Evolutionary conservation across 2,888 invertebrate species (phyloP), one percentile per base, ranked within the genome.

Genomic region (Strigamia transsilvanica): DNA sequence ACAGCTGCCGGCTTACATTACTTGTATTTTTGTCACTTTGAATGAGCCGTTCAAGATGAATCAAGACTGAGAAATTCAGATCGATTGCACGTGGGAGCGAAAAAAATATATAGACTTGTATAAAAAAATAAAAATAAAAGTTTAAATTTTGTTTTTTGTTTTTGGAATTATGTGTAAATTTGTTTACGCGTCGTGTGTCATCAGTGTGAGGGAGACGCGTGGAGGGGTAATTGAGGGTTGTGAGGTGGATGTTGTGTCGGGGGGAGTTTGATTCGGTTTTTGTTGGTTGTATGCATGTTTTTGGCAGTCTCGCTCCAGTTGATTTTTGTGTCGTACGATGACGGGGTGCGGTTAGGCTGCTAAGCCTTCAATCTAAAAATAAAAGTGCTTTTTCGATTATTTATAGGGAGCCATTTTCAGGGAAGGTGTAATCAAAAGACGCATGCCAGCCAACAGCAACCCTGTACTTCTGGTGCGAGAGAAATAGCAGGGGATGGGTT

Each of bases 291-390:
- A 66, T 66, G 61, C 61, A 66, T n/a, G 10, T 66, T 66, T 66
- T 66, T 66, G 61, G 21, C 21, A 23, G 61, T 66, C 21, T 66
- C 61, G 61, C 61, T 66, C 18, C 10, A 21, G 9, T 66, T 66
- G 61, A 66, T 66, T 66, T 66, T 66, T 66, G 61, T 66, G 61
- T 66, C 61, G 18, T 66, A 23, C 23, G 61, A 66, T 66, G 61
- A 66, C 18, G 61, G 61, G 46, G 46, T 46, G 46, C 23, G 23
- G 61, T 23, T 23, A 66, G 61, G 61, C 61, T 66, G 61, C 61
- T 66, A 66, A 66, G 61, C 61, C 61, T 21, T 21, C 61, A 66
- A 66, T 66, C 61, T 66, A 66, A 66, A 66, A 66, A 66, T 66
- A 66, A 66, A 18, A 46, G 23, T 66, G 61, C 21, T 66, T 66